These are phyloP conservation scores for Steromphala cineraria DNA, from an alignment of 2,888 invertebrate species.

Conservation along the genomic window DNA sequence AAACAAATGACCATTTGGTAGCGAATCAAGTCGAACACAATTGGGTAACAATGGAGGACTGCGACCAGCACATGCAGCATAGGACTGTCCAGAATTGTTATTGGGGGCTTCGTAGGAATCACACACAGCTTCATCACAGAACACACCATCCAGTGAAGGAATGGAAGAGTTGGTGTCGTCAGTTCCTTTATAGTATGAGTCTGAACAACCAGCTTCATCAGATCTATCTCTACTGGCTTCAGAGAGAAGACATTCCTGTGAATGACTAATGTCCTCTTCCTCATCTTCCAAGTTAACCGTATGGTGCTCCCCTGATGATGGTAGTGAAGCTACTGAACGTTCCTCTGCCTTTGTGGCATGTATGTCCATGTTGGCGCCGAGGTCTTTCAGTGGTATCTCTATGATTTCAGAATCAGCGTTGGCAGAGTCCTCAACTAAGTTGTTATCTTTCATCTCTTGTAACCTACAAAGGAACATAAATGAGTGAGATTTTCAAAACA, in stretches of 20 bases:
- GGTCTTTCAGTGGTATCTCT: conserved; percentile 63
- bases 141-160: neutral
- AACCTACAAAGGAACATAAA: conserved; percentile 49
- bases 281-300: conserved; percentile 20
- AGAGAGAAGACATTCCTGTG: conserved; percentile 21
- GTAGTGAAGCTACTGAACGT: neutral
- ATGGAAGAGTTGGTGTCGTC: conserved; percentile 6
- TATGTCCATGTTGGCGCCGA: conserved; percentile 58
- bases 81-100: neutral
- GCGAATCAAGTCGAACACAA: conserved; percentile 11
- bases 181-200: conserved; percentile 2
- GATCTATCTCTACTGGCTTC: conserved; percentile 20
- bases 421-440: conserved; percentile 57
- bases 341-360: conserved; percentile 46
- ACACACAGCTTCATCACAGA: conserved; percentile 16
- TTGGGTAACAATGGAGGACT: conserved; percentile 10
- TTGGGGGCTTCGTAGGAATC: neutral
- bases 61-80: neutral
- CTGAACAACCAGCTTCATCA: conserved; percentile 26
- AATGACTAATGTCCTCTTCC: conserved; percentile 23
- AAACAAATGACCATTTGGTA: conserved; percentile 41
- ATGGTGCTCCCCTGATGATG: neutral
- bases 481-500: no score
- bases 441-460: conserved; percentile 64
- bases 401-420: conserved; percentile 53